Evolutionary conservation across 2,797 vertebrate species (phyloP), one percentile per base, ranked within the genome.

Genomic region (Acanthopagrus latus): DNA sequence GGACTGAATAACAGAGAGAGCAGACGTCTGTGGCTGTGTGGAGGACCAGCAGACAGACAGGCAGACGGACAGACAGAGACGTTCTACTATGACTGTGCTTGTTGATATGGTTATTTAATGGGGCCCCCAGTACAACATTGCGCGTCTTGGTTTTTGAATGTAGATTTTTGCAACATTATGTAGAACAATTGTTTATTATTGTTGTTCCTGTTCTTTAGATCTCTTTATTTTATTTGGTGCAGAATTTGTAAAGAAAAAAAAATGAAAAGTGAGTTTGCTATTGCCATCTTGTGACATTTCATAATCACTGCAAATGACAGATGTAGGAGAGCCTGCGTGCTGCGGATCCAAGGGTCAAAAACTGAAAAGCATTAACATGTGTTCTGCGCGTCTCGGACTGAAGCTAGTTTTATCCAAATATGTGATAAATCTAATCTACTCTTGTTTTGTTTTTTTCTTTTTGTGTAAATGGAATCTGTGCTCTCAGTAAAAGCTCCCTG

Each of bases 131-230:
- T 94, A 93, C 94, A 91, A 86, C 90, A 85, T 88, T 88, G 90
- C 80, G 88, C 88, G 65, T 93, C 88, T 87, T 95, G 91, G 85
- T 87, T 92, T 93, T 93, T 94, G 93, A 95, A 96, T 96, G 95
- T 95, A 95, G 94, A 92, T 95, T 94, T 38, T 94, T 89, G 86
- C 93, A 91, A 93, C 90, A 92, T 92, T 93, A 95, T 91, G 87
- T 96, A 95, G 93, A 94, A 90, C 89, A 90, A 71, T 79, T 89
- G 85, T 92, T 91, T 87, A 89, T 90, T 87, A 79, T 88, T 90
- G 83, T 90, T 89, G 89, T 89, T 92, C 69, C 80, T 79, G 86
- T 94, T 92, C 84, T 93, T 92, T 95, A 95, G 94, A 94, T 89
- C 55, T 93, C 84, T 91, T 90, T 87, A 90, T 90, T 91, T 87